Evolutionary conservation across 2,797 vertebrate species (phyloP).

Genomic region (Enteromius mattozi): DNA sequence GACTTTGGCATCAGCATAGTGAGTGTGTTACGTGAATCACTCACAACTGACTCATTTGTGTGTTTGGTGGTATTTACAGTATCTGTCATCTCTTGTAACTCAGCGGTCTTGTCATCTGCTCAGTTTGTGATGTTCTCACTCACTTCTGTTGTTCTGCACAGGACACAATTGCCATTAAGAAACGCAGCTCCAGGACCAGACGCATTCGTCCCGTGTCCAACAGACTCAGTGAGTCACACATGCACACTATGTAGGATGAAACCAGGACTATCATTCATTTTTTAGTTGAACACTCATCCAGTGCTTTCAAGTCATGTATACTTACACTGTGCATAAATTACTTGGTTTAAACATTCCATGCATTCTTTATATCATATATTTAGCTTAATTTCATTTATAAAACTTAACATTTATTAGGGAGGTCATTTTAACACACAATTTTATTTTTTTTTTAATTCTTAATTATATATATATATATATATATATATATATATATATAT

Average conservation of each 20-base stretch:
- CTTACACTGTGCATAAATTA: neutral
- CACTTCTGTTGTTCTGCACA: constrained; percentile 60
- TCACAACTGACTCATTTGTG: constrained; percentile 6
- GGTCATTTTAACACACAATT: neutral
- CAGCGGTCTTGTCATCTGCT: constrained; percentile 39
- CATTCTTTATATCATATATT: constrained; percentile 5
- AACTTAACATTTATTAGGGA: neutral
- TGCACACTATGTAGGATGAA: neutral
- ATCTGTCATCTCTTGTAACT: constrained; percentile 35
- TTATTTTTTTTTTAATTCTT: neutral
- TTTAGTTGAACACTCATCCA: constrained; percentile 5
- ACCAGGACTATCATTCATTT: constrained; percentile 8
- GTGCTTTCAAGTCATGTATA: constrained; percentile 14
- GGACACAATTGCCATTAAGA: constrained; percentile 93
- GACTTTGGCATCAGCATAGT: constrained; percentile 88
- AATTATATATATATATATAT: neutral
- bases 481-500: no score
- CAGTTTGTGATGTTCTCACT: constrained; percentile 8
- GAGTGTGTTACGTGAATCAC: constrained; percentile 66
- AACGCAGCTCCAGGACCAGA: constrained; percentile 86
- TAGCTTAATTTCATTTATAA: neutral
- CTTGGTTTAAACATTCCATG: neutral
- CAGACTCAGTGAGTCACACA: constrained; percentile 83
- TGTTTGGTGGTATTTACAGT: constrained; percentile 45
- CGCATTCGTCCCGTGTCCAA: constrained; percentile 91